Base-by-base conservation (phyloP, 1,140 invertebrate genomes). In the Halyomorpha halys region DNA sequence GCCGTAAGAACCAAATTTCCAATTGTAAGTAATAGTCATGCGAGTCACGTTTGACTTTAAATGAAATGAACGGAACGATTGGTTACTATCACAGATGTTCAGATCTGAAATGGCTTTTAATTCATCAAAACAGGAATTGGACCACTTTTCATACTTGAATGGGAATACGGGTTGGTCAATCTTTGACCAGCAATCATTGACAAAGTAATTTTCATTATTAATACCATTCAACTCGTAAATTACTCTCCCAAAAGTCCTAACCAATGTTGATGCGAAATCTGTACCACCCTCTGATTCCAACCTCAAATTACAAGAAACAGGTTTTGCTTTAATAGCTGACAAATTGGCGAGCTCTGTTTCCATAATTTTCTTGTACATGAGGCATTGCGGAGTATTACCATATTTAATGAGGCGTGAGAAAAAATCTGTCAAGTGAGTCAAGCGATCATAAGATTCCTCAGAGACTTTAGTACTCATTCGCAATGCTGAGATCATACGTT, bases 21-120 rank as follows among this genome's bases (percentile, higher is more conserved):
- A 98, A 73, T 98, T 95, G 73, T 99, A 99, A 68, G 97, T 97
- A 95, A 99, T 99, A 76, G 98, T 99, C 74, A 97, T 94, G 16
- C 97, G 83, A 73, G 95, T 96, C 65, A 97, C 94, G 75, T 96
- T 93, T 44, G 92, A 94, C 73, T 96, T 81, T 80, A 21, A 80
- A 79, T 13, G 81, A 81, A 68, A 79, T 81, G 45, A 80, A 79
- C 67, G 79, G 80, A 13, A 78, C 78, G 71, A 18, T 11, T 21
- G 44, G 14, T 62, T 47, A n/a, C 23, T 23, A 56, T 56, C 53
- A 56, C 19, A 23, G 9, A 56, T 56, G 15, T 25, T 21, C 23
- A 56, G 23, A 23, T 56, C 53, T 21, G 53, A 44, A 9, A 39
- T 21, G 16, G 30, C 60, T 59, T 45, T 59, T 23, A 59, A 21